Evolutionary conservation across 2,888 invertebrate genomes (phyloP).

Genomic region (Caenorhabditis japonica): DNA sequence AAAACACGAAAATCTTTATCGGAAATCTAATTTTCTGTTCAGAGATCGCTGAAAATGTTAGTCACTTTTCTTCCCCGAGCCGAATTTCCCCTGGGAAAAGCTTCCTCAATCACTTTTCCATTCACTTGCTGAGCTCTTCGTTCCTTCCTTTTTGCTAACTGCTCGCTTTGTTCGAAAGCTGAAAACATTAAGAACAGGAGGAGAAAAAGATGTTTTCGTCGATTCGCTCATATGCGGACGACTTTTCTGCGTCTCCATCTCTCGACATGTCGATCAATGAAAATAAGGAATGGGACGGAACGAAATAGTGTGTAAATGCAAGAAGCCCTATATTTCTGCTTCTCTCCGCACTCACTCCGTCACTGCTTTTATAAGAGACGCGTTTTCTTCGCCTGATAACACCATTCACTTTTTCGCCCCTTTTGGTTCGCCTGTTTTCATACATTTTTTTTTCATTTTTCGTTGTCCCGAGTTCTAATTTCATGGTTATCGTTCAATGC

Average conservation of each 20-base stretch:
- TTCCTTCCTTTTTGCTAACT: neutral
- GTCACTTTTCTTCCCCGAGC: too few relatives aligned
- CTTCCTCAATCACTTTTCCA: neutral
- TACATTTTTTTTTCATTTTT: too few relatives aligned
- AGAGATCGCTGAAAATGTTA: too few relatives aligned
- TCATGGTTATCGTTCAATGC: too few relatives aligned
- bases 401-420: neutral
- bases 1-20: too few relatives aligned
- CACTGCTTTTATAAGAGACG: neutral
- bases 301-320: too few relatives aligned
- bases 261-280: slow-evolving; percentile 16
- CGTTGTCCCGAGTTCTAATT: too few relatives aligned
- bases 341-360: slow-evolving; percentile 11
- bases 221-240: slow-evolving; percentile 21
- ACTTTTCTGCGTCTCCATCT: slow-evolving; percentile 26
- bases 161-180: too few relatives aligned
- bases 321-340: too few relatives aligned
- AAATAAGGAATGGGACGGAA: neutral
- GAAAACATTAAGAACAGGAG: neutral
- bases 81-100: neutral
- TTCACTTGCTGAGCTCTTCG: neutral
- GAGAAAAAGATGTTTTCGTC: slow-evolving; percentile 11
- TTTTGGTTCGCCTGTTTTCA: neutral
- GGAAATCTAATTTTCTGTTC: too few relatives aligned
- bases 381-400: neutral